These are phyloP conservation scores for Melanaphis sacchari DNA, from an alignment of 1,140 invertebrate genomes.

Conservation along the genomic window DNA sequence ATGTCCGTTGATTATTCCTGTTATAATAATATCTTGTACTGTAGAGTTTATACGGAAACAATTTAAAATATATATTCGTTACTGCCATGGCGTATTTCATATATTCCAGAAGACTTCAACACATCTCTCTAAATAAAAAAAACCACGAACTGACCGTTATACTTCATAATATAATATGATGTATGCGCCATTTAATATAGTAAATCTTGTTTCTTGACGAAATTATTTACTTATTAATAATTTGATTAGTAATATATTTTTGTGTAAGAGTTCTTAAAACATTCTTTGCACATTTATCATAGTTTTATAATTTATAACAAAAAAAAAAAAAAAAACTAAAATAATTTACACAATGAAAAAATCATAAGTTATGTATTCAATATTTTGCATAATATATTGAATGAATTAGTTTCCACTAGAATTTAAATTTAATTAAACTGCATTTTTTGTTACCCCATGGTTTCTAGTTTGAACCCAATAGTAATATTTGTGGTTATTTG, in stretches of 20 bases:
- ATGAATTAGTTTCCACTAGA: background rate
- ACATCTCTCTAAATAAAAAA: background rate
- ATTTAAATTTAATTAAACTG: background rate
- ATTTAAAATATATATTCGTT: background rate
- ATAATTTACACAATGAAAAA: background rate
- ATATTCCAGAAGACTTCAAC: background rate
- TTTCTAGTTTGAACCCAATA: background rate
- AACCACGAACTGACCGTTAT: background rate
- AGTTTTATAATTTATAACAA: background rate
- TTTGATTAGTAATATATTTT: background rate
- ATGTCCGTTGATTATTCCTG: background rate
- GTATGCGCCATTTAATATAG: background rate
- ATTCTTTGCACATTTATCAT: background rate
- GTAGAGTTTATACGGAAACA: background rate
- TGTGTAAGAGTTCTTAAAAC: background rate
- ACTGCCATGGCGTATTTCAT: background rate
- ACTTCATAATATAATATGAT: background rate
- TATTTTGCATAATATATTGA: background rate
- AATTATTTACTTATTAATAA: background rate
- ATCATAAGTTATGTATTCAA: background rate
- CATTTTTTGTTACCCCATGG: background rate
- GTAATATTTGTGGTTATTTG: background rate
- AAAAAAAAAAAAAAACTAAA: background rate
- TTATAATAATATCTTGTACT: background rate
- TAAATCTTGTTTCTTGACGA: background rate